Evolutionary conservation across 2,113 vertebrate genomes (phyloP).

Genomic region (Ranitomeya variabilis): DNA sequence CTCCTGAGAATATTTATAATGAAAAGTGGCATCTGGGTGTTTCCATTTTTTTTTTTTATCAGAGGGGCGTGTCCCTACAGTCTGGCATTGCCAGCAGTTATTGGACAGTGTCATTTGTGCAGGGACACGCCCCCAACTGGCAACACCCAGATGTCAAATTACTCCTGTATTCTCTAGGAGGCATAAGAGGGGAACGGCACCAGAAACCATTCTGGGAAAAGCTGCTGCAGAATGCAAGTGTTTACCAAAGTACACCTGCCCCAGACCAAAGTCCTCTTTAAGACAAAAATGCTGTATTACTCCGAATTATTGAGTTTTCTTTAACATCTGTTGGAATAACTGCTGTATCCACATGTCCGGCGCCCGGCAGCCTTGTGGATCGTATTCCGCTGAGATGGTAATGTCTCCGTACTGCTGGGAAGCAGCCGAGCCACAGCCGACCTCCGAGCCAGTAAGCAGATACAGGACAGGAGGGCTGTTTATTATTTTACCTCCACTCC

Average conservation of each 20-base stretch:
- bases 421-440: background rate
- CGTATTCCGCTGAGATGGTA: slow-evolving; percentile 31
- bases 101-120: too few species aligned
- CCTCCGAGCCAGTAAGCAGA: background rate
- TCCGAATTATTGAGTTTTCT: slow-evolving; percentile 35
- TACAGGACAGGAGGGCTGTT: background rate
- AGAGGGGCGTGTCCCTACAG: too few species aligned
- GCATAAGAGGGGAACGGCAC: too few species aligned
- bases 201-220: too few species aligned
- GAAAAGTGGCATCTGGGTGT: too few species aligned
- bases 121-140: background rate
- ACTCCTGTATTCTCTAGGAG: background rate
- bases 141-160: background rate
- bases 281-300: slow-evolving; percentile 38
- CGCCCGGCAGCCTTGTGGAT: slow-evolving; percentile 17
- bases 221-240: too few species aligned
- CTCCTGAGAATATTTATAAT: too few species aligned
- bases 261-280: background rate
- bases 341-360: slow-evolving; percentile 34
- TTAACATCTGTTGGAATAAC: slow-evolving; percentile 8
- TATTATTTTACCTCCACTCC: background rate
- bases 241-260: background rate
- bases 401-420: slow-evolving; percentile 31
- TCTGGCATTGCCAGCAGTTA: too few species aligned
- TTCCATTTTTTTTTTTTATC: too few species aligned